Conservation (phyloP, 2,888 invertebrate species). For the Caenorhabditis sp. region DNA sequence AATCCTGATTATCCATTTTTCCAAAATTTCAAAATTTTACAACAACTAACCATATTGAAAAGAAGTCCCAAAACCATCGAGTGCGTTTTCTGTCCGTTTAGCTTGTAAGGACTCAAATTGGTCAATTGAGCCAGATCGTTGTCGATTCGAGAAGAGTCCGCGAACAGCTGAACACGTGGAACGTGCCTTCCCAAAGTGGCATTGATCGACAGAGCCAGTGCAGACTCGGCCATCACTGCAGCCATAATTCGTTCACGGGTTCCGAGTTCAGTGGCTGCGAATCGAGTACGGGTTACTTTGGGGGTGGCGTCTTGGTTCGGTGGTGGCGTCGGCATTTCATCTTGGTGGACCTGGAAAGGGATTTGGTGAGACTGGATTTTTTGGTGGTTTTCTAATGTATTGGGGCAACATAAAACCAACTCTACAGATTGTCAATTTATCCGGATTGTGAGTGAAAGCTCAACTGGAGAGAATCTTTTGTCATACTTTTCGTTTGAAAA, state of each 20-base stretch:
- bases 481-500: no score
- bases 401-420: no score
- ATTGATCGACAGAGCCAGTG: conserved; percentile 91
- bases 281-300: conserved; percentile 88
- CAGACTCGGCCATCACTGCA: conserved; percentile 89
- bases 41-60: conserved; percentile 68
- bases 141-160: conserved; percentile 77
- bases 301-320: conserved; percentile 65
- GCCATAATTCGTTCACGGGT: conserved; percentile 93
- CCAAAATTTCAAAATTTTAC: neutral
- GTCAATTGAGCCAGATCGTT: conserved; percentile 74
- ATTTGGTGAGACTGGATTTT: neutral
- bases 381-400: neutral
- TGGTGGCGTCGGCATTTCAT: conserved; percentile 61
- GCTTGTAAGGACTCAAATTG: conserved; percentile 76
- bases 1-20: conserved; percentile 6
- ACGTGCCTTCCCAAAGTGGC: conserved; percentile 88
- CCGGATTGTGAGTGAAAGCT: no score
- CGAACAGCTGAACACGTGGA: conserved; percentile 73
- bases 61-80: conserved; percentile 67
- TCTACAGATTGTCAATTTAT: no score
- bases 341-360: conserved; percentile 60
- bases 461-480: no score
- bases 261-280: conserved; percentile 95
- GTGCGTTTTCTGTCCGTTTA: conserved; percentile 74